Conservation (phyloP, 2,888 invertebrate genomes). For the Stenodema calcarata region DNA sequence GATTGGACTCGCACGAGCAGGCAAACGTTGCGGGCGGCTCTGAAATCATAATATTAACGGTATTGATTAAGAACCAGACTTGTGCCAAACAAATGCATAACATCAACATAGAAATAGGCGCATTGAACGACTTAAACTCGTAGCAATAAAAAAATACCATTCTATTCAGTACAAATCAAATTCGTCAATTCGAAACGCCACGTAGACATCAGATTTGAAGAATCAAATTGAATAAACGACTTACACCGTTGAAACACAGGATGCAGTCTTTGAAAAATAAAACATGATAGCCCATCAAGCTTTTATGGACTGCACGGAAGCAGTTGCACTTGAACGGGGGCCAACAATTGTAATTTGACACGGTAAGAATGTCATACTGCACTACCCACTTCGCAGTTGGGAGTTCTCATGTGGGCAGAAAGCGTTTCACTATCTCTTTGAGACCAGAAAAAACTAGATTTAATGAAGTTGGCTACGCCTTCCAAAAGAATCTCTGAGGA, state of each 20-base stretch:
- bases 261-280: too few species aligned
- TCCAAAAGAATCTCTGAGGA: not conserved
- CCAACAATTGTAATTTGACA: not conserved
- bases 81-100: not conserved
- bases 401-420: not conserved
- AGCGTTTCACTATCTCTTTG: not conserved
- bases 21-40: slow-evolving; percentile 11
- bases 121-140: not conserved
- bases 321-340: not conserved
- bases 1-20: slow-evolving; percentile 11
- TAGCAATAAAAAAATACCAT: too few species aligned
- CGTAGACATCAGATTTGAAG: too few species aligned
- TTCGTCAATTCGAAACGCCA: too few species aligned
- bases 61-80: not conserved
- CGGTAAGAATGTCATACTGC: not conserved
- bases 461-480: not conserved
- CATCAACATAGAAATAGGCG: not conserved
- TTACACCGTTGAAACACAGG: too few species aligned
- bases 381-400: not conserved
- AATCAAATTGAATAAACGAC: too few species aligned
- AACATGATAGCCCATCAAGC: too few species aligned
- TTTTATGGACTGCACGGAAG: too few species aligned
- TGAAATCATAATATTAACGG: not conserved
- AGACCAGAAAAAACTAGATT: not conserved
- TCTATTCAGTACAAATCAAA: too few species aligned